Percentiles rank a stretch among this genome's conserved stretches.
These are phyloP conservation scores for Cephalopachus bancanus DNA, from an alignment of 2,797 vertebrate genomes.

Conservation along the genomic window DNA sequence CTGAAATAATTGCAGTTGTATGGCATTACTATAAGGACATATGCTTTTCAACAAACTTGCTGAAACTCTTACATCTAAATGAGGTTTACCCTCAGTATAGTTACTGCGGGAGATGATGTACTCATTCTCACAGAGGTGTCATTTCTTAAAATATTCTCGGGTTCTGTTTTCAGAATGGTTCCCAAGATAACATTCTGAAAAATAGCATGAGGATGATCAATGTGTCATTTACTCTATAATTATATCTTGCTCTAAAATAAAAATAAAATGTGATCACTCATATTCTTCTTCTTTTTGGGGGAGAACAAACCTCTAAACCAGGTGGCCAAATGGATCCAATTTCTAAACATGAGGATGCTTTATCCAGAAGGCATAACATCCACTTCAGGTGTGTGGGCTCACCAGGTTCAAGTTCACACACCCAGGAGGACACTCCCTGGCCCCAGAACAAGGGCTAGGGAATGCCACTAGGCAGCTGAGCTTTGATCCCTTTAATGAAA, in stretches of 20 bases:
- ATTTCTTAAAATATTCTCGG: constrained; percentile 70
- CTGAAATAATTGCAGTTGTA: neutral
- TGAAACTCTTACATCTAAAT: constrained; percentile 45
- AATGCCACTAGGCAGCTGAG: neutral
- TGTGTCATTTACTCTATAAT: constrained; percentile 11
- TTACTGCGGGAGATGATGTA: neutral
- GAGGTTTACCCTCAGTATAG: constrained; percentile 1
- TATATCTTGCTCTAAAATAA: constrained; percentile 52
- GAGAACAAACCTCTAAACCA: neutral
- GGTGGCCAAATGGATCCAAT: neutral
- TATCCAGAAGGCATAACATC: neutral
- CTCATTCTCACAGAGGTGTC: constrained; percentile 3
- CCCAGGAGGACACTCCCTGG: neutral
- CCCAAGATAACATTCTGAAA: constrained; percentile 21
- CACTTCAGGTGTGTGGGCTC: neutral
- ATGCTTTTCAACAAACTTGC: constrained; percentile 48
- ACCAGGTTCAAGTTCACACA: neutral
- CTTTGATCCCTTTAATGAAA: neutral
- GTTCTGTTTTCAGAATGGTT: constrained; percentile 56
- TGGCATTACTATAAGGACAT: neutral
- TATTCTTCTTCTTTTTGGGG: neutral
- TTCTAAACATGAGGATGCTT: neutral
- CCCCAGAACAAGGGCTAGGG: neutral
- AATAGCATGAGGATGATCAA: constrained; percentile 45
- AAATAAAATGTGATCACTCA: constrained; percentile 22